Conservation (phyloP, 1,140 invertebrate genomes). For the Trinorchestia longiramus region DNA sequence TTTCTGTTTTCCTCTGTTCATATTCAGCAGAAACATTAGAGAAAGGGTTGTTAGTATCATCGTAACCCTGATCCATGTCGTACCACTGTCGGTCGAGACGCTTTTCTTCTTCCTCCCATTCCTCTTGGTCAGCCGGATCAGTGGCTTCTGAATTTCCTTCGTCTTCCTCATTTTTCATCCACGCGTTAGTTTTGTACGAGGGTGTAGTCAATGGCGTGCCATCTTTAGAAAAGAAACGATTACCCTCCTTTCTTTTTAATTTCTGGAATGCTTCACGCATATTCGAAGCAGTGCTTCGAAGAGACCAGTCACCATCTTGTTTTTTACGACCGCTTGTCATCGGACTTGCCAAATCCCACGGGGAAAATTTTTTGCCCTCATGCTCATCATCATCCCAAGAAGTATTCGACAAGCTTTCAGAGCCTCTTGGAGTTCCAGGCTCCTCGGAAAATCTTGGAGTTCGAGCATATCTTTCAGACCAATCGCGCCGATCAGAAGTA, state of each 20-base stretch:
- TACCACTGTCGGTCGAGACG: slow-evolving; percentile 97
- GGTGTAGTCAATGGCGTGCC: slow-evolving; percentile 83
- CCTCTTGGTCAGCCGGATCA: slow-evolving; percentile 78
- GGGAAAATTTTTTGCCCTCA: slow-evolving; percentile 77
- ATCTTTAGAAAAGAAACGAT: slow-evolving; percentile 68
- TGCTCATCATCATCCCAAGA: slow-evolving; percentile 82
- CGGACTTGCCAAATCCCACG: slow-evolving; percentile 95
- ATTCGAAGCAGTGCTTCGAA: slow-evolving; percentile 56
- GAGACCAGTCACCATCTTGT: slow-evolving; percentile 68
- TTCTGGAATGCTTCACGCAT: slow-evolving; percentile 3
- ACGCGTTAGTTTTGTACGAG: slow-evolving; percentile 86
- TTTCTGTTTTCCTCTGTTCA: slow-evolving; percentile 89
- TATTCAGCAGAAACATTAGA: slow-evolving; percentile 90
- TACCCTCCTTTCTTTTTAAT: slow-evolving; percentile 59
- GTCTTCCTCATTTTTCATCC: slow-evolving; percentile 72
- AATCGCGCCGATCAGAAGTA: slow-evolving; percentile 56
- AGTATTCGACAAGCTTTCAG: slow-evolving; percentile 65
- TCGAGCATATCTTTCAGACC: slow-evolving; percentile 61
- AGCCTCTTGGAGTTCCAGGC: slow-evolving; percentile 63
- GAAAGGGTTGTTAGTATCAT: slow-evolving; percentile 94
- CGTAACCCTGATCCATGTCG: slow-evolving; percentile 91
- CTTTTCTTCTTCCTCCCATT: slow-evolving; percentile 95
- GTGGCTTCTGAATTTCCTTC: slow-evolving; percentile 72
- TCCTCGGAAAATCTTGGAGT: slow-evolving; percentile 65
- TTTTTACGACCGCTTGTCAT: slow-evolving; percentile 73